Base-by-base conservation (phyloP, 2,888 invertebrate genomes). In the Rhamphomyia laevipes region DNA sequence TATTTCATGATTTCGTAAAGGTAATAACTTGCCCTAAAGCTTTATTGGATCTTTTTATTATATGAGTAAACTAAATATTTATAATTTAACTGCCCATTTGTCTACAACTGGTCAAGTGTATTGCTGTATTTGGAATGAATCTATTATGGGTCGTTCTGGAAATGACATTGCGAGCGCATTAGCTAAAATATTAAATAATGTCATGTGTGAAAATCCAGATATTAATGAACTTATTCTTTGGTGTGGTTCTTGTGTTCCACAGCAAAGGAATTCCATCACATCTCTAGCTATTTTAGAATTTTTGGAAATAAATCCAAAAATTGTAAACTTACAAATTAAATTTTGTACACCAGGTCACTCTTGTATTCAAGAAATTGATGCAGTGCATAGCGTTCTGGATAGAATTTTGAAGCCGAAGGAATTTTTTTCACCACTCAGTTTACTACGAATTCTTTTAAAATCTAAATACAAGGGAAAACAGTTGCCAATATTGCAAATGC, bases 121-220 rank as follows among this genome's bases (percentile, higher is more conserved):
- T 23, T 47, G 42, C 18, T 42, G 42, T 21, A n/a, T 47, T 12
- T 47, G 47, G 43, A 42, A 42, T 35, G 42, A 43, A 35, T n/a
- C n/a, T 13, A 11, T n/a, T 13, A 47, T 41, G 18, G 42, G 42
- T 35, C 17, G 35, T 2, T n/a, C 31, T 17, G 47, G 42, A 18
- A 40, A 47, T 27, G 47, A 47, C 21, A 41, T 47, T 21, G 47
- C 42, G 12, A 47, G 43, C 35, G 37, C 42, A 13, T 35, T 47
- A 15, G 35, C 35, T 31, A 33, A 43, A 21, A 47, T 47, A 10
- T 31, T 43, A n/a, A 7, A 42, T 2, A 3, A 41, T 11, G 42
- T 47, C 7, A 16, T 42, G 12, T 11, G 5, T 16, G 42, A 47
- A 13, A 41, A 47, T 42, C 33, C 33, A 15, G 18, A 15, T 15